Percentiles rank a stretch among this genome's conserved stretches.
phyloP scores from a whole-genome alignment of 2,113 vertebrate genomes.

The Mormyrus lacerda region DNA sequence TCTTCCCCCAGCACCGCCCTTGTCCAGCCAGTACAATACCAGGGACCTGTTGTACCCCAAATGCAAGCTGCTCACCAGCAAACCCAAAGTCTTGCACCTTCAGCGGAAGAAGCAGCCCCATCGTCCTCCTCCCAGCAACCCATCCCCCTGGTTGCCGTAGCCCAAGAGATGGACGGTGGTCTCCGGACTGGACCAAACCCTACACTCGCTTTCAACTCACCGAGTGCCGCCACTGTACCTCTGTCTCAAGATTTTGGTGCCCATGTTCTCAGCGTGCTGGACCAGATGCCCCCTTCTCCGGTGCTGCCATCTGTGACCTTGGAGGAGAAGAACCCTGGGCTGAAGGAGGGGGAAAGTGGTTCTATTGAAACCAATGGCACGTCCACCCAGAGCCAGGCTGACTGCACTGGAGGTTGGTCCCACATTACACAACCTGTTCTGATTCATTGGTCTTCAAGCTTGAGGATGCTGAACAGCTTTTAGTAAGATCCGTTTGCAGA shows the following conservation, averaged over 20 bases:
- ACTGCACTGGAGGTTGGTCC: not conserved
- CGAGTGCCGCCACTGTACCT: slow-evolving; percentile 13
- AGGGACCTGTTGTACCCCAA: slow-evolving; percentile 13
- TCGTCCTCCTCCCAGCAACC: slow-evolving; percentile 23
- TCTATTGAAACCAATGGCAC: slow-evolving; percentile 21
- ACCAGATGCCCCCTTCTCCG: slow-evolving; percentile 40
- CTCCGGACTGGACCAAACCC: slow-evolving; percentile 24
- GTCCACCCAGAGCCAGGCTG: slow-evolving; percentile 23
- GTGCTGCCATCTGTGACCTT: slow-evolving; percentile 36
- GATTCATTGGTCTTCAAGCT: not conserved
- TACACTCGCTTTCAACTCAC: slow-evolving; percentile 31
- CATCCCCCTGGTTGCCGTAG: slow-evolving; percentile 14
- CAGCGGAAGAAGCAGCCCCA: slow-evolving; percentile 14
- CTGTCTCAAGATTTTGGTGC: slow-evolving; percentile 29
- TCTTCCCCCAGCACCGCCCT: not conserved
- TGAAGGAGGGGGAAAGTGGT: slow-evolving; percentile 16
- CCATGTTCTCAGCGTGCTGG: slow-evolving; percentile 42
- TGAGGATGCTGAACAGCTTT: not conserved
- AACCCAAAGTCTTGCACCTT: slow-evolving; percentile 14
- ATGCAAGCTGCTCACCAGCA: not conserved
- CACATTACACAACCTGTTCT: not conserved
- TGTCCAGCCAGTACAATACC: slow-evolving; percentile 11
- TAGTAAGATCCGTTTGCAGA: not conserved
- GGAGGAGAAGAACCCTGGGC: slow-evolving; percentile 27
- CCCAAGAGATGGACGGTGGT: slow-evolving; percentile 20